Base-by-base conservation (phyloP, 2,888 invertebrate species). In the Antitype chi region DNA sequence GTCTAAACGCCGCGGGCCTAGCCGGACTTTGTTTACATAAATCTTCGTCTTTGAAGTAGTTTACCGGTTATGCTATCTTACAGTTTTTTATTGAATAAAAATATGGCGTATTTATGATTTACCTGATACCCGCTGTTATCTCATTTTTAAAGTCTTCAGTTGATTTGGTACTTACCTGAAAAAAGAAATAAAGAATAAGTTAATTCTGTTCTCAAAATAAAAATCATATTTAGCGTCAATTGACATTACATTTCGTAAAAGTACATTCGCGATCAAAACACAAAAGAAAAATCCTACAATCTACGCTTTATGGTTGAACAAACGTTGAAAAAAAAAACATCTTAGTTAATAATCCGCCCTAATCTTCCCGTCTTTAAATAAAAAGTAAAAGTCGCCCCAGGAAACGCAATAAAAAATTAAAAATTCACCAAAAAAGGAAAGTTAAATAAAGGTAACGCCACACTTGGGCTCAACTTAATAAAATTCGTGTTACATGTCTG, bases 401-500 rank as follows among this genome's bases (percentile, higher is more conserved):
- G 86, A 74, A 77, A 73, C 74, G 74, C 59, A 81, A 86, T 80
- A 73, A 76, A 81, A 64, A 88, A 88, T 84, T 80, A 82, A 87
- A 86, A 84, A 78, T 78, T 66, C 72, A 82, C 70, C 60, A 49
- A 77, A 76, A 78, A 78, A 70, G 52, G 63, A 76, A 76, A 75
- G 73, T 87, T 81, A 72, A 77, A 82, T 78, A 76, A 84, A 85
- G 85, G 82, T 82, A 87, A 85, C 77, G 74, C 70, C 79, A 76
- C 89, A 70, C 86, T 81, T 62, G 77, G 82, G 84, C 62, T 69
- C 67, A 79, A 86, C 85, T 87, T 88, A 82, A 89, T 89, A 89
- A 87, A 89, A 87, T 85, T 81, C 74, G 70, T 76, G 86, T 83
- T 81, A 89, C 85, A 83, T 89, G 88, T 85, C 85, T 86, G 87